Evolutionary conservation across 2,113 vertebrate genomes (phyloP).

Genomic region (Speoplatyrhinus poulsoni): DNA sequence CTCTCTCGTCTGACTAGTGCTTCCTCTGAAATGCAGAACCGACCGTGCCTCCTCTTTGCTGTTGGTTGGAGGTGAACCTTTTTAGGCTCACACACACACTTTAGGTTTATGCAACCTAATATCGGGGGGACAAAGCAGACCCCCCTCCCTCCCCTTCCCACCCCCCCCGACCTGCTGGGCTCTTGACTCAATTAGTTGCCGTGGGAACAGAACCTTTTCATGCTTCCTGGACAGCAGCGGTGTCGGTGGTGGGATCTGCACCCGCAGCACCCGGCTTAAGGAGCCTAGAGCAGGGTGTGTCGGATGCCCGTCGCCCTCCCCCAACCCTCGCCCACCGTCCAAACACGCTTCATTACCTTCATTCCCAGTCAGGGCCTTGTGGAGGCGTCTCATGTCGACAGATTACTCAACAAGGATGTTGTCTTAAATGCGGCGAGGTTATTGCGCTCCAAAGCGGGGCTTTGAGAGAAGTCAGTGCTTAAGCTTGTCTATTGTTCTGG

Average conservation of each 20-base stretch:
- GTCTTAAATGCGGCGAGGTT: constrained; percentile 54
- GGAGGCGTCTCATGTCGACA: constrained; percentile 48
- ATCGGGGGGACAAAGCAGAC: neutral
- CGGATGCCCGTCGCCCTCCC: neutral
- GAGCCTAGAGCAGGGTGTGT: neutral
- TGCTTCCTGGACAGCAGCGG: neutral
- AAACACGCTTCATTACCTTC: neutral
- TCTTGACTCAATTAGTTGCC: constrained; percentile 18
- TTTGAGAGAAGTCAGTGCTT: constrained; percentile 46
- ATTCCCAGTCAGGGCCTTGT: constrained; percentile 15
- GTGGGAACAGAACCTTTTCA: constrained; percentile 6
- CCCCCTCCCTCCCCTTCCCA: neutral
- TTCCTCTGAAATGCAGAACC: neutral
- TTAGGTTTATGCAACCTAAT: constrained; percentile 9
- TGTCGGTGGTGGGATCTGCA: neutral
- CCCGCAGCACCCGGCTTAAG: neutral
- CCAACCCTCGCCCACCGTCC: neutral
- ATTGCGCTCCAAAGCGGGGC: constrained; percentile 46
- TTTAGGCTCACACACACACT: constrained; percentile 25
- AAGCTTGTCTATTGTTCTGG: constrained; percentile 43
- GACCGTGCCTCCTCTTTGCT: no score
- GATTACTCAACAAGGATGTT: constrained; percentile 68
- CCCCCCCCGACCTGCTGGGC: neutral
- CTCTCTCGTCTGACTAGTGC: neutral
- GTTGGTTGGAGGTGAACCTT: neutral